Percentiles rank a stretch among this genome's conserved stretches.
Evolutionary conservation across 2,113 vertebrate genomes (phyloP).

Genomic region (Hippolais icterina): DNA sequence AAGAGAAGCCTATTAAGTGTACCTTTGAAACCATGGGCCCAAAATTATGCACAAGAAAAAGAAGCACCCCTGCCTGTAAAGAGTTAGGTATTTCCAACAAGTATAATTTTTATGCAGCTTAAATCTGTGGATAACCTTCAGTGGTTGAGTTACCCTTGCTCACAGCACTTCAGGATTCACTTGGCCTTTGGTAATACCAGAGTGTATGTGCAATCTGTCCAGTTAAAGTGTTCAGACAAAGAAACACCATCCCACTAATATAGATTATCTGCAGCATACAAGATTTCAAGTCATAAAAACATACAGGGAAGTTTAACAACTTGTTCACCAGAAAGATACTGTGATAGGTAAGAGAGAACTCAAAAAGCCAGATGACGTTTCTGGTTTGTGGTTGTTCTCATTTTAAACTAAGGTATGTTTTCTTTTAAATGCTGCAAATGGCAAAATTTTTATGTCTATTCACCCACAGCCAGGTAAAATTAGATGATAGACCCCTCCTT

Average conservation of each 20-base stretch:
- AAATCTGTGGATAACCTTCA: conserved; percentile 34
- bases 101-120: not conserved
- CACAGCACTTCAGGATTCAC: not conserved
- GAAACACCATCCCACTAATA: not conserved
- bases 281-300: not conserved
- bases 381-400: not conserved
- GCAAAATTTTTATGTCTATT: not conserved
- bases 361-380: not conserved
- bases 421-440: not conserved
- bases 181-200: not conserved
- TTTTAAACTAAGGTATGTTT: not conserved
- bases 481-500: not conserved
- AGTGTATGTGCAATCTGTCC: not conserved
- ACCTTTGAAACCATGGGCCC: not conserved
- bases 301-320: not conserved
- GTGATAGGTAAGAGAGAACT: not conserved
- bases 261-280: not conserved
- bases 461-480: not conserved
- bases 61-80: not conserved
- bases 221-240: not conserved
- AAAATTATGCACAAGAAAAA: not conserved
- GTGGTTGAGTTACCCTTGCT: not conserved
- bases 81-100: not conserved
- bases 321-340: not conserved
- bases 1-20: not conserved